Evolutionary conservation across 1,140 invertebrate species (phyloP), one percentile per base, ranked within the genome.

Genomic region (Lerema accius): DNA sequence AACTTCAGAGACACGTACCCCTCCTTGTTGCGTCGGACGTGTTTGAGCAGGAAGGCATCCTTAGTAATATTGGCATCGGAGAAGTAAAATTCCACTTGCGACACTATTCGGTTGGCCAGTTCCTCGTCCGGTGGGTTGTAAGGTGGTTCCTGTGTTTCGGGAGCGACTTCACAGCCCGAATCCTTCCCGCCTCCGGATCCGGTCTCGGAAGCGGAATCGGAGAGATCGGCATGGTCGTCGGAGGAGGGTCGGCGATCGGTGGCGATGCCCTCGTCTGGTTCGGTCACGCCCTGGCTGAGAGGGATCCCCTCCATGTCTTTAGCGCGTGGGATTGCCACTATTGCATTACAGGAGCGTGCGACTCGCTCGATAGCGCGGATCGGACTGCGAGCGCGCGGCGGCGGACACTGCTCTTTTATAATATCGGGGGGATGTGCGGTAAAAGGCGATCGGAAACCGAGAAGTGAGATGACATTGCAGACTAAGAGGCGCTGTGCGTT

Each of bases 1-100:
- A 99, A 91, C 86, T 99, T 99, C 4, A 99, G 91, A 26, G 96
- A 98, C 0, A 99, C 97, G 88, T 96, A 99, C 6, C 98, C 98
- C 86, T 98, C 97, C 84, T 98, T 98, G 82, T 98, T 98, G 15
- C 97, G 93, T 26, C 96, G 94, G 1, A 99, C 97, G 85, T 99
- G 97, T 86, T 99, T 99, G 28, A 99, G 86, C 3, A 99, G 91
- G 86, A 99, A 99, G 1, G 97, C 97, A 82, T 99, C 97, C 86
- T 98, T 98, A 0, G 97, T 94, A 61, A 99, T 97, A 81, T 98
- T 98, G 11, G 95, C 96, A 84, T 99, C 97, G 58, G 97, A 97
- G 84, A 99, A 98, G 86, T 98, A 98, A 83, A 96, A 98, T 89
- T 98, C 97, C 4, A 98, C 96, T 82, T 97, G 96, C 35, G 94